A percentile compares a stretch with the other conserved stretches of the same genome.
These are phyloP conservation scores for Meandrina meandrites DNA, from an alignment of 92 coral and sea anemone species.

Conservation along the genomic window DNA sequence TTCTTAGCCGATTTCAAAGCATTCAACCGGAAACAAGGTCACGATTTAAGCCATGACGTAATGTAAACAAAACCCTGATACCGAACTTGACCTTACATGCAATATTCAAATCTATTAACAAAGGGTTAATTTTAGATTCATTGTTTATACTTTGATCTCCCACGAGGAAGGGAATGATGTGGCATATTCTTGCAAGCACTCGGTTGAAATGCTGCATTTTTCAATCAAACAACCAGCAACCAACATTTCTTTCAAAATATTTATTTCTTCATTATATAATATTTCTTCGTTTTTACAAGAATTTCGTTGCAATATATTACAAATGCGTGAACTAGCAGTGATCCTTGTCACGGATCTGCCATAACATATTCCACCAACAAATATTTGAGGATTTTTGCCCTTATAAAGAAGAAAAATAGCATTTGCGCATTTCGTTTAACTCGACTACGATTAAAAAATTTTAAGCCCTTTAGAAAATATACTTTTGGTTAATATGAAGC, in stretches of 20 bases:
- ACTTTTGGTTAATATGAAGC: background rate
- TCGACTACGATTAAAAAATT: background rate
- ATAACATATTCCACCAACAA: slow-evolving; percentile 6
- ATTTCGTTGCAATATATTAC: slow-evolving; percentile 9
- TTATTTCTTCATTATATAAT: background rate
- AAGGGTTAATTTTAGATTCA: slow-evolving; percentile 7
- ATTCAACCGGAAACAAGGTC: background rate
- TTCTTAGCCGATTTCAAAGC: background rate
- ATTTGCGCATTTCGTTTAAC: background rate
- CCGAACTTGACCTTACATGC: slow-evolving; percentile 32
- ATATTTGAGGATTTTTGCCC: slow-evolving; percentile 12
- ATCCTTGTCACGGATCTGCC: background rate
- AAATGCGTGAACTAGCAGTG: background rate
- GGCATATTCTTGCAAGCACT: background rate
- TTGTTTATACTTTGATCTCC: slow-evolving; percentile 9
- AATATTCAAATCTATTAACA: background rate
- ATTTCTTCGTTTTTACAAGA: slow-evolving; percentile 10
- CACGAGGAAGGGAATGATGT: background rate
- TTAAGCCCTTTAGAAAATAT: background rate
- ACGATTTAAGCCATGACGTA: slow-evolving; percentile 18
- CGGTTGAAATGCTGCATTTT: background rate
- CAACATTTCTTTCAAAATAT: background rate
- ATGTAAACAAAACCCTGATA: slow-evolving; percentile 20
- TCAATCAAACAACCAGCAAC: background rate
- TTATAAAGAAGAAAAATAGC: background rate